Percentiles rank a stretch among this genome's conserved stretches.
Evolutionary conservation across 2,113 vertebrate genomes (phyloP).

Genomic region (Echinops telfairi): DNA sequence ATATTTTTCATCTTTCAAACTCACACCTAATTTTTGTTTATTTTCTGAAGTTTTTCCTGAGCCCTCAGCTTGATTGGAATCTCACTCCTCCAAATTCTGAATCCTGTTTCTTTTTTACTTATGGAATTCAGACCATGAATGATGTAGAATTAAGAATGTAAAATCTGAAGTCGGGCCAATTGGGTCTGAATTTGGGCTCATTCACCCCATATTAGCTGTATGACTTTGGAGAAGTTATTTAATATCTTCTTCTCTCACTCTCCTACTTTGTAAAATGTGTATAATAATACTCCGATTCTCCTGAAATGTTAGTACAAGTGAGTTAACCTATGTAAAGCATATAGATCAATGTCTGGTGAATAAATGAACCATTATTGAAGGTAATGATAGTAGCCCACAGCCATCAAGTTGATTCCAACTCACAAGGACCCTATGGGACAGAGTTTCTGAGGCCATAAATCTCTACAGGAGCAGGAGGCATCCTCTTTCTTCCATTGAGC

Average conservation of each 20-base stretch:
- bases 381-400: not conserved
- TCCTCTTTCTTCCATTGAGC: too few species aligned
- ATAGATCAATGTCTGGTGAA: not conserved
- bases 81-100: not conserved
- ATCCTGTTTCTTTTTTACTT: not conserved
- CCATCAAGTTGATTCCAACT: too few species aligned
- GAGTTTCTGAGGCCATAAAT: too few species aligned
- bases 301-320: not conserved
- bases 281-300: not conserved
- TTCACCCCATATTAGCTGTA: not conserved
- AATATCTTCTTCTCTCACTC: not conserved
- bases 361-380: not conserved
- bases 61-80: not conserved
- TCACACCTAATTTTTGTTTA: not conserved
- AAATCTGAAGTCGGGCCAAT: not conserved
- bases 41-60: not conserved
- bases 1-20: slow-evolving; percentile 40
- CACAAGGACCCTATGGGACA: too few species aligned
- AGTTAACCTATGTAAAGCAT: not conserved
- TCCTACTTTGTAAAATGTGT: not conserved
- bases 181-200: not conserved
- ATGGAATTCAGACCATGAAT: not conserved
- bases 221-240: slow-evolving; percentile 13
- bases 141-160: slow-evolving; percentile 29
- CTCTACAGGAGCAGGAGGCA: not conserved